These are phyloP conservation scores for Parasteatoda lunata DNA, from an alignment of 2,888 invertebrate genomes.

Conservation along the genomic window DNA sequence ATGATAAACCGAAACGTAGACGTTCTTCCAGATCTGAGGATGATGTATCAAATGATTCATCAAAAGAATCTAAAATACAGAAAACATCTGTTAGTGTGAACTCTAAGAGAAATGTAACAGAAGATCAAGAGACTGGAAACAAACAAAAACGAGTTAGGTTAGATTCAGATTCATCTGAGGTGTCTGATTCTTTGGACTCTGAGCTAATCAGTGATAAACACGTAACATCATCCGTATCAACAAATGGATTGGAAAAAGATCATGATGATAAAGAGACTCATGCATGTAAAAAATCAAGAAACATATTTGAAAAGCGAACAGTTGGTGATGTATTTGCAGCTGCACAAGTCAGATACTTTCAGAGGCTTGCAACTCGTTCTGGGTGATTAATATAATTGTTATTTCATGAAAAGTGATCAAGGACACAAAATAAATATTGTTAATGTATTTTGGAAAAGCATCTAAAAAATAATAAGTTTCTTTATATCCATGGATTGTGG, in stretches of 20 bases:
- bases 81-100: background rate
- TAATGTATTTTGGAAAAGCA: too few species aligned
- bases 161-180: constrained; percentile 7
- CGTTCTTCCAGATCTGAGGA: background rate
- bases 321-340: constrained; percentile 85
- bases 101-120: background rate
- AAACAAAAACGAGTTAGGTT: background rate
- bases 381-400: too few species aligned
- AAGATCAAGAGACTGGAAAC: background rate
- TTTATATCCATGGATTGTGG: too few species aligned
- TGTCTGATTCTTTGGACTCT: background rate
- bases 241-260: background rate
- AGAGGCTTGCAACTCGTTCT: constrained; percentile 70
- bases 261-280: background rate
- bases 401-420: too few species aligned
- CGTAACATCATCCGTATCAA: background rate
- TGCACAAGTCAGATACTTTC: constrained; percentile 78
- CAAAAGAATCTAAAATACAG: background rate
- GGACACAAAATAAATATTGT: too few species aligned
- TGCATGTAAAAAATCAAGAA: background rate
- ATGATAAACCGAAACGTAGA: background rate
- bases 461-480: too few species aligned
- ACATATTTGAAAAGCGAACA: constrained; percentile 77
- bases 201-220: background rate
- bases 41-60: background rate